These are phyloP conservation scores for Scolanthus callimorphus DNA, from an alignment of 92 coral and sea anemone genomes.

Conservation along the genomic window DNA sequence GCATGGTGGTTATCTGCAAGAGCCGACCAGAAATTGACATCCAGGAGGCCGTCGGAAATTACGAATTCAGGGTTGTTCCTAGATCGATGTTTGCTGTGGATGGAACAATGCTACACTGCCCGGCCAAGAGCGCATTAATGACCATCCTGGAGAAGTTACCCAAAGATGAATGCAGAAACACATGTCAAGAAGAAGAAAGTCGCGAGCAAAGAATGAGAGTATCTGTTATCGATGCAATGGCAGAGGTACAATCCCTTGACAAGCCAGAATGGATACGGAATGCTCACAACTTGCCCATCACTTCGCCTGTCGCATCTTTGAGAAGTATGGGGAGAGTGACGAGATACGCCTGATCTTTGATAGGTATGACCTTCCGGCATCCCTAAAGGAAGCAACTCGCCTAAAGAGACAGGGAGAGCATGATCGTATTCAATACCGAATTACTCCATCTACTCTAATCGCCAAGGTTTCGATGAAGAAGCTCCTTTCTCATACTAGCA, in stretches of 20 bases:
- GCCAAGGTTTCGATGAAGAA: conserved; percentile 44
- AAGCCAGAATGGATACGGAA: conserved; percentile 36
- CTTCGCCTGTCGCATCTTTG: conserved; percentile 20
- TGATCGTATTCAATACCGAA: conserved; percentile 38
- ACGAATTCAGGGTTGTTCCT: conserved; percentile 45
- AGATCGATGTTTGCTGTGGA: conserved; percentile 47
- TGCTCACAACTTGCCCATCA: conserved; percentile 47
- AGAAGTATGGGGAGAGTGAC: conserved; percentile 37
- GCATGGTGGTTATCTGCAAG: conserved; percentile 22
- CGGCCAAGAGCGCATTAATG: conserved; percentile 47
- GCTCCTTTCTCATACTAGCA: conserved; percentile 47
- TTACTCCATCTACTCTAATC: conserved; percentile 47
- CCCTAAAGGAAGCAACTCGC: conserved; percentile 38
- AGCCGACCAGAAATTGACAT: conserved; percentile 48
- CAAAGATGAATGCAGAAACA: background rate
- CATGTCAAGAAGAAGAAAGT: background rate
- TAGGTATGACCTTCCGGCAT: conserved; percentile 29
- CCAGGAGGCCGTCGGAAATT: conserved; percentile 35
- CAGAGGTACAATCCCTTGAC: conserved; percentile 49
- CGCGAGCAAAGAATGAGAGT: conserved; percentile 7
- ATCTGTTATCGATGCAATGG: conserved; percentile 43
- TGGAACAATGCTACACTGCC: conserved; percentile 48
- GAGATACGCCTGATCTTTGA: conserved; percentile 50
- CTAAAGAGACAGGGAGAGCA: conserved; percentile 23
- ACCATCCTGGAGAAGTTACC: conserved; percentile 34